Evolutionary conservation across 2,113 vertebrate species (phyloP).

Genomic region (Lagopus muta): DNA sequence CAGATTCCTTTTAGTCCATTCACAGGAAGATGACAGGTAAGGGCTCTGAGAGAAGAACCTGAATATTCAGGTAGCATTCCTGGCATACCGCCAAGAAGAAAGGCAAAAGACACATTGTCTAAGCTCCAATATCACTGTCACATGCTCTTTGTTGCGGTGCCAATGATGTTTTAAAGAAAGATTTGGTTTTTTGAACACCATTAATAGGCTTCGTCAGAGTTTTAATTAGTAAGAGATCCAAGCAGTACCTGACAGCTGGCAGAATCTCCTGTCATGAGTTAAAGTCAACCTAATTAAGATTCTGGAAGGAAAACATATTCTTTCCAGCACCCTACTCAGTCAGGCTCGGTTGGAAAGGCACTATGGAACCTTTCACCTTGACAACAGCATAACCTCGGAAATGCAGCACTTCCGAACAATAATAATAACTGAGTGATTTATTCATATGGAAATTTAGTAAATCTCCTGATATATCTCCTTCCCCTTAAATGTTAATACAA

Average conservation of each 20-base stretch:
- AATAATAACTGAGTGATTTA: constrained; percentile 19
- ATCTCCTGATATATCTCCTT: constrained; percentile 3
- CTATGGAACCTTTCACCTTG: constrained; percentile 81
- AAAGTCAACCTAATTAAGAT: constrained; percentile 94
- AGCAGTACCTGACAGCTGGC: constrained; percentile 87
- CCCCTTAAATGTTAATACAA: constrained; percentile 37
- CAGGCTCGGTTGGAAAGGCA: constrained; percentile 79
- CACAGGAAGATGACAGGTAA: background rate
- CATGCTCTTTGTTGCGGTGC: background rate
- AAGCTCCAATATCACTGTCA: background rate
- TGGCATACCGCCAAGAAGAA: constrained; percentile 1
- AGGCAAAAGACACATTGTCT: constrained; percentile 18
- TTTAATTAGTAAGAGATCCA: constrained; percentile 90
- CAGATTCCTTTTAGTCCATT: background rate
- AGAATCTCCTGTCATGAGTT: constrained; percentile 86
- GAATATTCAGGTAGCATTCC: background rate
- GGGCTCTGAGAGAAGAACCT: background rate
- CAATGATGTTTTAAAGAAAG: constrained; percentile 45
- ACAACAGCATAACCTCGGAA: constrained; percentile 81
- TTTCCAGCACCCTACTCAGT: constrained; percentile 85
- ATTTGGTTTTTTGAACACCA: constrained; percentile 72
- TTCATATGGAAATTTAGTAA: constrained; percentile 28
- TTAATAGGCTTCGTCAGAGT: constrained; percentile 83
- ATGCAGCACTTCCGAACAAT: constrained; percentile 39
- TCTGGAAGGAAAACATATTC: constrained; percentile 82